phyloP scores from a whole-genome alignment of 2,888 invertebrate species.

The Catotricha subobsoleta region DNA sequence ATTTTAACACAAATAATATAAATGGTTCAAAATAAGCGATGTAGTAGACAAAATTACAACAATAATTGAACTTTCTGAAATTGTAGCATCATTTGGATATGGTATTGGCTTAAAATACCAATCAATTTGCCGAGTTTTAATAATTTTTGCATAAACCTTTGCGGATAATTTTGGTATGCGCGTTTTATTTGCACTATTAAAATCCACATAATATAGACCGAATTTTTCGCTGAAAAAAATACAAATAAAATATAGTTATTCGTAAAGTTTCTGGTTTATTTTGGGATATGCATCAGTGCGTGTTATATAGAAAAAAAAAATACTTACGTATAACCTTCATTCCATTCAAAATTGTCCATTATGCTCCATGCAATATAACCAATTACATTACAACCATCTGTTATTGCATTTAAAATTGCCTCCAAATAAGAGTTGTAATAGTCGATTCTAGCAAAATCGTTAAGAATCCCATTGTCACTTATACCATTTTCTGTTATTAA shows the following conservation, averaged over 20 bases:
- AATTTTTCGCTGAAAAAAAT: conserved; percentile 38
- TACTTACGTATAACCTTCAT: conserved; percentile 50
- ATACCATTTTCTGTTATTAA: conserved; percentile 45
- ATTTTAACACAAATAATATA: too few species aligned
- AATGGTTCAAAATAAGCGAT: too few species aligned
- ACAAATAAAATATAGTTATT: background rate
- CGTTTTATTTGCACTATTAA: conserved; percentile 42
- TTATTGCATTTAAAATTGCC: conserved; percentile 26
- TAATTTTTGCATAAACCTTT: conserved; percentile 35
- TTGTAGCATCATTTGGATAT: conserved; percentile 13
- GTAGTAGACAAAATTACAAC: background rate
- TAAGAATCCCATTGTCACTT: conserved; percentile 30
- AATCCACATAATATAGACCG: conserved; percentile 54
- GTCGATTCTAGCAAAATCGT: conserved; percentile 33
- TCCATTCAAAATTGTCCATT: conserved; percentile 71
- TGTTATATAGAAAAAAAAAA: background rate
- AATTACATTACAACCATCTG: conserved; percentile 37
- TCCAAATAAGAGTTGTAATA: conserved; percentile 32
- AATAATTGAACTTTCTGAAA: background rate
- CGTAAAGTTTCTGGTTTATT: too few species aligned
- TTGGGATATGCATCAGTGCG: too few species aligned
- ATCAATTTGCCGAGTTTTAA: conserved; percentile 29
- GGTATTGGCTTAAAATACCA: conserved; percentile 24
- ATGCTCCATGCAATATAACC: conserved; percentile 64
- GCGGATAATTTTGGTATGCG: conserved; percentile 50